Conservation (phyloP, 2,888 invertebrate genomes). For the Drosophila basisetae region DNA sequence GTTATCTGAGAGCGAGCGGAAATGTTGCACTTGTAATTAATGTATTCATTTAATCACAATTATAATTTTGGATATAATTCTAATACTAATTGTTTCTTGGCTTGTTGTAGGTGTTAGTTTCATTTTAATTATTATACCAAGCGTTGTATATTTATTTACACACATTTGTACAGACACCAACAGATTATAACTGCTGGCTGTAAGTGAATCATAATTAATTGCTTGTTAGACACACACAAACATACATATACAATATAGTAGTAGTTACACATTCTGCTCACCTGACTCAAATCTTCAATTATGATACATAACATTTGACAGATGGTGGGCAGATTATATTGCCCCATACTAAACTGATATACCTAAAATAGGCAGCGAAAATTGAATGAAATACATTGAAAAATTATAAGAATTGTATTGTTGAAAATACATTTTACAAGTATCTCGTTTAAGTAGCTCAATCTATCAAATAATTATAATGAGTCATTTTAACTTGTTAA, state of each 20-base stretch:
- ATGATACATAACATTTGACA: constrained; percentile 33
- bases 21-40: constrained; percentile 54
- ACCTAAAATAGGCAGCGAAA: constrained; percentile 38
- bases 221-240: constrained; percentile 12
- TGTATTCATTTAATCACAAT: constrained; percentile 29
- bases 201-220: not conserved
- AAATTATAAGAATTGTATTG: not conserved
- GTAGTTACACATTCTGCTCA: constrained; percentile 31
- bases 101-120: constrained; percentile 14
- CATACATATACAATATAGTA: not conserved
- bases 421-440: not conserved
- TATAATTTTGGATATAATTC: constrained; percentile 17
- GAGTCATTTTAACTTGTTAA: not conserved
- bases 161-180: constrained; percentile 16
- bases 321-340: constrained; percentile 38
- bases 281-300: constrained; percentile 46
- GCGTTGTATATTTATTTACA: not conserved
- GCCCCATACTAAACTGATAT: constrained; percentile 29
- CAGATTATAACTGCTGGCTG: not conserved
- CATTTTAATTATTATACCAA: constrained; percentile 5
- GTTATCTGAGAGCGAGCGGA: constrained; percentile 65
- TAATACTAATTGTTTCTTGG: not conserved
- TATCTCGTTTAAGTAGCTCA: not conserved
- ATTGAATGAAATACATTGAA: not conserved
- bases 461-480: not conserved